Conservation (phyloP, 2,888 invertebrate genomes). For the Diachrysia chrysitis region DNA sequence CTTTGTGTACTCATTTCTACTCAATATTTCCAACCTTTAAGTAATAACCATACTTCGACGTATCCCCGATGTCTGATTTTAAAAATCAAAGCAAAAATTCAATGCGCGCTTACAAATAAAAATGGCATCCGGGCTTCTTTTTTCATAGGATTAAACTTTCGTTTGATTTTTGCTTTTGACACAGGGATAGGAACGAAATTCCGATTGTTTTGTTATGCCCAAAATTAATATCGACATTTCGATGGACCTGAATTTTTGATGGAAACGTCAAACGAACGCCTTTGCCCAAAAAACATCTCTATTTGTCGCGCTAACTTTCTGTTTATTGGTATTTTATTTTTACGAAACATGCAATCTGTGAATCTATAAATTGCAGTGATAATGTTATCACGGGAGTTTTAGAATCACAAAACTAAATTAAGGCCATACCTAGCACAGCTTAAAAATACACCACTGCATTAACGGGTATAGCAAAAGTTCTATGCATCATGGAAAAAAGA, state of each 20-base stretch:
- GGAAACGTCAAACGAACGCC: not conserved
- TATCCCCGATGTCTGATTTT: not conserved
- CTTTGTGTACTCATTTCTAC: conserved; percentile 2
- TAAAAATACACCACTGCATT: not conserved
- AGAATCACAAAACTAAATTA: too few species aligned
- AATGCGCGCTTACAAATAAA: not conserved
- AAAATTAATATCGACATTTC: not conserved
- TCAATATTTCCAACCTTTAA: not conserved
- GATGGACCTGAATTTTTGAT: not conserved
- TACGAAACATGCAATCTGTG: too few species aligned
- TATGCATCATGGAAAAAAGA: not conserved
- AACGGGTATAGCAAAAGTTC: not conserved
- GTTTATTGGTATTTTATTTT: too few species aligned
- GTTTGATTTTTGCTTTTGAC: not conserved
- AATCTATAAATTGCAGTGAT: too few species aligned
- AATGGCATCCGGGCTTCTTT: not conserved
- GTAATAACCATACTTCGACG: not conserved
- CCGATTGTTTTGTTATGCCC: not conserved
- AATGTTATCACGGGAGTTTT: too few species aligned
- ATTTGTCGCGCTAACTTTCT: not conserved
- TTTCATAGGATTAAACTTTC: not conserved
- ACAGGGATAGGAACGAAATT: not conserved
- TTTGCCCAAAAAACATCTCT: not conserved
- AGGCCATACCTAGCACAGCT: too few species aligned
- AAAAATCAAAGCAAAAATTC: conserved; percentile 3